Evolutionary conservation across 2,797 vertebrate species (phyloP), one percentile per base, ranked within the genome.

Genomic region (Sebastes steindachneri): DNA sequence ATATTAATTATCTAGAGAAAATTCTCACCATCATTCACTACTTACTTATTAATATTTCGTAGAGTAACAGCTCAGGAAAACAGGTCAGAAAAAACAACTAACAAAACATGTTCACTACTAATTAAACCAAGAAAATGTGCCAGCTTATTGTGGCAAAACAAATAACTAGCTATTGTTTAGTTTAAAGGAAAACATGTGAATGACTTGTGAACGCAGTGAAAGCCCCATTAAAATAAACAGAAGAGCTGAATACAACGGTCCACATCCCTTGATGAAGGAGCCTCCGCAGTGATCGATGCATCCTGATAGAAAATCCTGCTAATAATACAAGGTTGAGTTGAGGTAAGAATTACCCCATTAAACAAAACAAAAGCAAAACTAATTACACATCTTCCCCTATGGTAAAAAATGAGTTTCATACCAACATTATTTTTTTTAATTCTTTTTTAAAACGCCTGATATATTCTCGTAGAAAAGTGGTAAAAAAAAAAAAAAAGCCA

Each of bases 211-310:
- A 72, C 17, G 77, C 37, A 17, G 54, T 10, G 31, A 65, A 72
- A 66, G 48, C 10, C 28, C 48, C 17, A 60, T 68, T 80, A 54
- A 71, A 84, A 82, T 54, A 74, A 62, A 37, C 33, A 37, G 5
- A 6, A 37, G 41, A 79, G 33, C 48, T 62, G 25, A 84, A 63
- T 29, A 23, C 33, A 33, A 25, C 26, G 12, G 74, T 75, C 19
- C 69, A 71, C 60, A 73, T 57, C 33, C 37, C 65, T 58, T 82
- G 66, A 73, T 76, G 71, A 79, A 28, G 37, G 45, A 78, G n/a
- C 0, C 48, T 64, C 28, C 21, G 67, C 73, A 73, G 67, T 60
- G 68, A 87, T 75, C 37, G 17, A 82, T 76, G 75, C 25, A n/a
- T 55, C 54, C 41, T 57, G 26, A 70, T 15, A 25, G 70, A 78